phyloP scores from a whole-genome alignment of 2,888 invertebrate genomes.

The Euplexia lucipara region DNA sequence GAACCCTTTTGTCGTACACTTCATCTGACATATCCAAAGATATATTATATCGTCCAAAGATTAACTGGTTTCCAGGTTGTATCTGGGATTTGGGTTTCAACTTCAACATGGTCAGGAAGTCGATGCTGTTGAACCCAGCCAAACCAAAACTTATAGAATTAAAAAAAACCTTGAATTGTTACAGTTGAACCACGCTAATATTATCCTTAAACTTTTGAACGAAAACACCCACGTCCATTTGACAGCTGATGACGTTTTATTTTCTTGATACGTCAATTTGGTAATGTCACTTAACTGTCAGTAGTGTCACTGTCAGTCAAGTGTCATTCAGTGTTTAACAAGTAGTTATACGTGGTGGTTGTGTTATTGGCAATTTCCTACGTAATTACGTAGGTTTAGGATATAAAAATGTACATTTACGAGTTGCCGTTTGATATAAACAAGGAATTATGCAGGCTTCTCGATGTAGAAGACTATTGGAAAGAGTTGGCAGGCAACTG shows the following conservation, averaged over 20 bases:
- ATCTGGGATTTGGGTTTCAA: too few relatives aligned
- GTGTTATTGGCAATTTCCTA: slow-evolving; percentile 13
- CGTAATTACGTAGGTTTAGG: slow-evolving; percentile 51
- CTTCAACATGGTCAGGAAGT: too few relatives aligned
- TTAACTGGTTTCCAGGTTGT: too few relatives aligned
- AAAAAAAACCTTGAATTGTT: too few relatives aligned
- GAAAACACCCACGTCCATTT: slow-evolving; percentile 18
- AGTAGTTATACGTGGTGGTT: slow-evolving; percentile 34
- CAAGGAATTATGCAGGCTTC: slow-evolving; percentile 93
- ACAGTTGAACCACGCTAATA: too few relatives aligned
- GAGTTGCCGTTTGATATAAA: slow-evolving; percentile 93
- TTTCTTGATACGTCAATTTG: not conserved
- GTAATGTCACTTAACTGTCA: slow-evolving; percentile 8
- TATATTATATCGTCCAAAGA: too few relatives aligned
- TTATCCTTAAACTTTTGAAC: slow-evolving; percentile 48
- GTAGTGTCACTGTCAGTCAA: slow-evolving; percentile 3
- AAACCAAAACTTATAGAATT: too few relatives aligned
- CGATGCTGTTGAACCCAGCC: too few relatives aligned
- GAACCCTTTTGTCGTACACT: too few relatives aligned
- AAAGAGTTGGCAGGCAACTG: slow-evolving; percentile 93
- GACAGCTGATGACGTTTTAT: too few relatives aligned
- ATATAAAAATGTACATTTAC: slow-evolving; percentile 91
- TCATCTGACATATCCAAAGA: too few relatives aligned
- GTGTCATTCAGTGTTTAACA: slow-evolving; percentile 39
- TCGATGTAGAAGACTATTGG: slow-evolving; percentile 96